A percentile compares a stretch with the other conserved stretches of the same genome.
Conservation (phyloP, 2,888 invertebrate species). For the Ditula angustiorana region DNA sequence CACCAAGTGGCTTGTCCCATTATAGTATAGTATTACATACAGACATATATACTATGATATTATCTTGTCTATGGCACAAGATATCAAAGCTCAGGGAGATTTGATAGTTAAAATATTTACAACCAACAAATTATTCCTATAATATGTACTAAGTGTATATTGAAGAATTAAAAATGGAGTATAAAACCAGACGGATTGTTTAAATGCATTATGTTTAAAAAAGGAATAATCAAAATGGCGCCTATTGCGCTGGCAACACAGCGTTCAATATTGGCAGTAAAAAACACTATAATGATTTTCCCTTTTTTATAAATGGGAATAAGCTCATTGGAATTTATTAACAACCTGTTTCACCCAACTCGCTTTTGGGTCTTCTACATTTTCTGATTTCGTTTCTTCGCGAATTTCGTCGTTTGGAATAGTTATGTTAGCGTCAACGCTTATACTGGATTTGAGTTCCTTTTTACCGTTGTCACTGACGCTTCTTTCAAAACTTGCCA, state of each 20-base stretch:
- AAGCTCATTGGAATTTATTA: conserved; percentile 88
- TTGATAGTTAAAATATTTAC: conserved; percentile 71
- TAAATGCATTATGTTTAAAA: conserved; percentile 62
- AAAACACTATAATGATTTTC: not conserved
- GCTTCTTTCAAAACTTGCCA: conserved; percentile 70
- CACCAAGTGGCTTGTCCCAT: too few species aligned
- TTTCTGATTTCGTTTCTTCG: conserved; percentile 51
- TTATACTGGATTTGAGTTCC: conserved; percentile 51
- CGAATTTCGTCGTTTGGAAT: conserved; percentile 58
- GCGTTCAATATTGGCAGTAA: not conserved
- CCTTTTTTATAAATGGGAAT: conserved; percentile 17
- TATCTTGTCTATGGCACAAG: conserved; percentile 76
- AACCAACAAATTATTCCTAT: conserved; percentile 50
- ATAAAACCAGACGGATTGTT: conserved; percentile 67
- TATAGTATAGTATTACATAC: conserved; percentile 47
- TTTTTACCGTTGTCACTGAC: conserved; percentile 56
- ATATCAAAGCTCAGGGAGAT: conserved; percentile 67
- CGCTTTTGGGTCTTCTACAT: conserved; percentile 74
- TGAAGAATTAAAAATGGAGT: conserved; percentile 62
- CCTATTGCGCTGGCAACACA: not conserved
- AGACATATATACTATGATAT: conserved; percentile 54
- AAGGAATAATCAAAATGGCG: not conserved
- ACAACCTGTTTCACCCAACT: conserved; percentile 91
- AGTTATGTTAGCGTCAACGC: conserved; percentile 50
- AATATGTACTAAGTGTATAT: conserved; percentile 41